Conservation (phyloP, 2,888 invertebrate genomes). For the Drosophila neotestacea region DNA sequence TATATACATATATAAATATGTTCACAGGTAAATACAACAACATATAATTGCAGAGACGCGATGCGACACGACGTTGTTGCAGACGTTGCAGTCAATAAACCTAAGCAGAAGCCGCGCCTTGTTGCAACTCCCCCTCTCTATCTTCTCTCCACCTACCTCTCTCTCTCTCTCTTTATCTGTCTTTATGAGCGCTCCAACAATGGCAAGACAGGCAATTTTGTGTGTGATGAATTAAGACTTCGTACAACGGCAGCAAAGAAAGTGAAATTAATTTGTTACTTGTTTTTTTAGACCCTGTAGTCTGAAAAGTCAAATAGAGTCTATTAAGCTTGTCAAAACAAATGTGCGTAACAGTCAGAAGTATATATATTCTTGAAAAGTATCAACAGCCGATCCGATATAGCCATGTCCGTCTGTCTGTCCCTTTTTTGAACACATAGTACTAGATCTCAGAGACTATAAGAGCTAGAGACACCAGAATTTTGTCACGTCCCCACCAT, state of each 20-base stretch:
- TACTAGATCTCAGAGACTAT: no score
- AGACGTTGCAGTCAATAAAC: conserved; percentile 69
- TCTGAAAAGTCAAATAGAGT: no score
- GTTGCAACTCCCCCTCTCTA: conserved; percentile 4
- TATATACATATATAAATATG: neutral
- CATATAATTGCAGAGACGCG: conserved; percentile 66
- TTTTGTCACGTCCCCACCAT: no score
- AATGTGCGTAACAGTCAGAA: no score
- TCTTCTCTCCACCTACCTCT: neutral
- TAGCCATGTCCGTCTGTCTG: no score
- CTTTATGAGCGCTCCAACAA: conserved; percentile 32
- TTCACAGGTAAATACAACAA: conserved; percentile 26
- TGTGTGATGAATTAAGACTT: conserved; percentile 42
- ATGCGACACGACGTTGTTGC: conserved; percentile 13
- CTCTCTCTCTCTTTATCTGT: no score
- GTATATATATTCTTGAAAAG: no score
- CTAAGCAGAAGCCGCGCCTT: conserved; percentile 39
- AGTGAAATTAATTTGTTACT: conserved; percentile 74
- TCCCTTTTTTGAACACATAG: no score
- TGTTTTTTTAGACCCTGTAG: conserved; percentile 17
- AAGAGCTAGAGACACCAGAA: no score
- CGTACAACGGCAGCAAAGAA: conserved; percentile 59
- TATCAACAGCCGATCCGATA: no score
- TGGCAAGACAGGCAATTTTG: conserved; percentile 45
- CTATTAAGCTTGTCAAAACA: no score